phyloP scores from a whole-genome alignment of 1,140 invertebrate genomes.

The Elysia chlorotica region DNA sequence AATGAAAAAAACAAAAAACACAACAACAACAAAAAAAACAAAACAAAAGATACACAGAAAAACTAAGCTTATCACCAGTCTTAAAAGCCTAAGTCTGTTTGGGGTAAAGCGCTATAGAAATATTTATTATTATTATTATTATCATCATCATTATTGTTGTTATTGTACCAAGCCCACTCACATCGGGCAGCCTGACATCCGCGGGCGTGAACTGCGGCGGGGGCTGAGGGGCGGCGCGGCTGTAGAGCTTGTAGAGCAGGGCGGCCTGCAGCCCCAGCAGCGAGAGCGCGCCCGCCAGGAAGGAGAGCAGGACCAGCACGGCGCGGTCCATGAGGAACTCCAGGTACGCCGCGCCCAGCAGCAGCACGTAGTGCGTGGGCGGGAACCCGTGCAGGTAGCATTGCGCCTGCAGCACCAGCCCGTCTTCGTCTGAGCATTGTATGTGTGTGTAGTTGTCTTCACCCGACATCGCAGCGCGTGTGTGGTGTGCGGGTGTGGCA shows the following conservation, averaged over 20 bases:
- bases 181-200: slow-evolving; percentile 1
- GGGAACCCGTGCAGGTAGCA: no score
- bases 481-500: no score
- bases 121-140: no score
- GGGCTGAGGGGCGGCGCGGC: not conserved
- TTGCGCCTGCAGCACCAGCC: no score
- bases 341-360: no score
- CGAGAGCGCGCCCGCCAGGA: not conserved
- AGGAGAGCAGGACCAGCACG: not conserved
- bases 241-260: not conserved
- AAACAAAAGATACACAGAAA: not conserved
- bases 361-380: no score
- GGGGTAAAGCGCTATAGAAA: not conserved
- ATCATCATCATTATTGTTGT: no score
- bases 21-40: not conserved
- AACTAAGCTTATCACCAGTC: no score
- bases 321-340: slow-evolving; percentile 7
- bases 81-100: not conserved
- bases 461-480: no score
- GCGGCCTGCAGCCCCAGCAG: not conserved
- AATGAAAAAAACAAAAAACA: not conserved
- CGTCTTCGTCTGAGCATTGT: no score
- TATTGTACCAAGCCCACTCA: not conserved
- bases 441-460: no score
- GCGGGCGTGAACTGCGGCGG: not conserved